Evolutionary conservation across 2,797 vertebrate species (phyloP), one percentile per base, ranked within the genome.

Genomic region (Arctocebus calabarensis): DNA sequence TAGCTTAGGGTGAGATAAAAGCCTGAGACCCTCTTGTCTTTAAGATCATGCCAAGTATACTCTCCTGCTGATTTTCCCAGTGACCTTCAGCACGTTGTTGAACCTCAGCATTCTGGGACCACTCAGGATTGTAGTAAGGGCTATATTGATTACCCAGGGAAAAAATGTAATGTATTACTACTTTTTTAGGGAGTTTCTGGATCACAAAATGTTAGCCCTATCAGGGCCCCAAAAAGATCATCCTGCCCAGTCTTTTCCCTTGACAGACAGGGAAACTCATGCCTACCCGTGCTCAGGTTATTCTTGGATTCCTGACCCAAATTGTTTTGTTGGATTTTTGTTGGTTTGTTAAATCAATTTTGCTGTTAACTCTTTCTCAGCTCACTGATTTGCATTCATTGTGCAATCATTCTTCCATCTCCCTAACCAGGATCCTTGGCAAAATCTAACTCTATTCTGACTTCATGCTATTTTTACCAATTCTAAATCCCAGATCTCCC

Each of bases 181-280:
- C 29, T 45, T 90, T 75, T 90, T 55, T 9, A 89, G 57, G 64
- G 61, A 78, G 19, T 43, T 85, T 88, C 57, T 66, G 22, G 23
- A 17, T 84, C 37, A 68, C 52, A 83, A 64, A 86, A 86, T 95
- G 14, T 83, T 52, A 87, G 61, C 57, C 59, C 29, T 79, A 1
- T 82, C 20, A 66, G 55, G 59, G 23, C 25, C 62, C 3, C 10
- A 34, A 11, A 90, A 93, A 81, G 62, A 43, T 73, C 73, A 77
- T 82, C 23, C 43, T 91, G 32, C 68, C n/a, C 40, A 81, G 3
- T 17, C 13, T 84, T 32, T 92, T 93, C 22, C 23, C 27, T 93
- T 96, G 61, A 85, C 66, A 89, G 55, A 57, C 73, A n/a, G 66
- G 52, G 71, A 79, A 96, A 94, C 12, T 81, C 32, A 62, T 52